Evolutionary conservation across 2,113 vertebrate genomes (phyloP).

Genomic region (Phrynocephalus versicolor): DNA sequence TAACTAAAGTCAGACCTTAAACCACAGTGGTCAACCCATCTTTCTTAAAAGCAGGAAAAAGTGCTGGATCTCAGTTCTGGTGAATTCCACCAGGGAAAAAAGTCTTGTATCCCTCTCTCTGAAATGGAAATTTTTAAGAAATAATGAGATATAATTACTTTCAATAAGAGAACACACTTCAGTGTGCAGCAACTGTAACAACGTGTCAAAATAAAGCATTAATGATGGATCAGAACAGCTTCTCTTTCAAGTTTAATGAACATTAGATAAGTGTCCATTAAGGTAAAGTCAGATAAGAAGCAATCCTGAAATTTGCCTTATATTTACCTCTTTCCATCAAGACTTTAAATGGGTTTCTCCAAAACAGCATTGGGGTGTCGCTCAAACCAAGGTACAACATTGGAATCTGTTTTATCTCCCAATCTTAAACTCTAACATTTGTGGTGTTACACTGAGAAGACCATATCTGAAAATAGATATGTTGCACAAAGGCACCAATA

Average conservation of each 20-base stretch:
- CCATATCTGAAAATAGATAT: too few relatives aligned
- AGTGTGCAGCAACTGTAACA: not conserved
- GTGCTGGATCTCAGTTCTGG: too few relatives aligned
- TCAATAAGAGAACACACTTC: not conserved
- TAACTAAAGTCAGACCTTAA: too few relatives aligned
- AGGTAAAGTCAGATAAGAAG: accelerated
- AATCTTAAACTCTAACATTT: not conserved
- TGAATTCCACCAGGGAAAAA: too few relatives aligned
- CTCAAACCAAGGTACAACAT: not conserved
- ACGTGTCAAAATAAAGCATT: not conserved
- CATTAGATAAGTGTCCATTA: not conserved
- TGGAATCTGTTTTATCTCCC: not conserved
- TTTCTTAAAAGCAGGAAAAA: too few relatives aligned
- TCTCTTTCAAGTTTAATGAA: not conserved
- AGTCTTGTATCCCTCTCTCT: not conserved
- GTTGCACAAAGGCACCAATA: not conserved
- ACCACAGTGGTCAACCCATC: too few relatives aligned
- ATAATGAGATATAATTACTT: not conserved
- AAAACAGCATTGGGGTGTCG: not conserved
- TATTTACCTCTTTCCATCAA: not conserved
- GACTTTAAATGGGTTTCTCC: not conserved
- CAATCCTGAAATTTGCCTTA: not conserved
- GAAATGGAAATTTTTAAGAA: not conserved
- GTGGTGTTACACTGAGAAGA: too few relatives aligned
- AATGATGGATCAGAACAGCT: not conserved